These are phyloP conservation scores for Tragulus kanchil DNA, from an alignment of 2,113 vertebrate species.

Conservation along the genomic window DNA sequence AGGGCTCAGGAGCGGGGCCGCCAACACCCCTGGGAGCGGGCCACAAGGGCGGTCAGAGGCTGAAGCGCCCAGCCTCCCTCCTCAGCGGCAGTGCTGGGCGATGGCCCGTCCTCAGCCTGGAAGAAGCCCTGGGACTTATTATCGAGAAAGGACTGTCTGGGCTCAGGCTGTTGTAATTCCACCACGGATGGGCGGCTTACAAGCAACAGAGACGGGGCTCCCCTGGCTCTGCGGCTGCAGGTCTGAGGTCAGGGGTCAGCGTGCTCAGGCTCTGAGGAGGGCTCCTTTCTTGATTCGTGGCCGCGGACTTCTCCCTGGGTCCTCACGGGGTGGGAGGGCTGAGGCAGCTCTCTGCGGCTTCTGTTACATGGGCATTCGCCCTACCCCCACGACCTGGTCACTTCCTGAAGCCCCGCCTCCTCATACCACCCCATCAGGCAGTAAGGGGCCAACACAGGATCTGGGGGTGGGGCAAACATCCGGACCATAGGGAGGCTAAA, in stretches of 20 bases:
- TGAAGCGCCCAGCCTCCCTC: background rate
- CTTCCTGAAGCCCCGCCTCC: background rate
- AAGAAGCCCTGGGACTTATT: background rate
- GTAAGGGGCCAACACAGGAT: background rate
- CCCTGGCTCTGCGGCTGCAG: background rate
- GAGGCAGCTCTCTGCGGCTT: background rate
- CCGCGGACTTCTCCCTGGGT: rapidly evolving
- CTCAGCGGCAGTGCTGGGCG: rapidly evolving
- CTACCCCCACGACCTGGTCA: background rate
- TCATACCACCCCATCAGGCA: background rate
- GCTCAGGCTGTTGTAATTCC: too few species aligned
- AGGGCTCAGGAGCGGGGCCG: background rate
- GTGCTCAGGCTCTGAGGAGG: rapidly evolving
- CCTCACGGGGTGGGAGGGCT: rapidly evolving
- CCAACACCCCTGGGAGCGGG: background rate
- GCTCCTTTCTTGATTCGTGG: background rate
- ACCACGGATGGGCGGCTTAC: background rate
- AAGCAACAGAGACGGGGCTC: background rate
- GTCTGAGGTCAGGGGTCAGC: background rate
- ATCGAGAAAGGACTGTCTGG: background rate
- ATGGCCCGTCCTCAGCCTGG: background rate
- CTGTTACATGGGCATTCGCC: background rate
- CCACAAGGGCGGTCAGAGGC: background rate
- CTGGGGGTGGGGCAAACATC: too few species aligned
- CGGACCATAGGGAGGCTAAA: background rate